Conservation (phyloP, 2,797 vertebrate species). For the Chromobotia macracanthus region DNA sequence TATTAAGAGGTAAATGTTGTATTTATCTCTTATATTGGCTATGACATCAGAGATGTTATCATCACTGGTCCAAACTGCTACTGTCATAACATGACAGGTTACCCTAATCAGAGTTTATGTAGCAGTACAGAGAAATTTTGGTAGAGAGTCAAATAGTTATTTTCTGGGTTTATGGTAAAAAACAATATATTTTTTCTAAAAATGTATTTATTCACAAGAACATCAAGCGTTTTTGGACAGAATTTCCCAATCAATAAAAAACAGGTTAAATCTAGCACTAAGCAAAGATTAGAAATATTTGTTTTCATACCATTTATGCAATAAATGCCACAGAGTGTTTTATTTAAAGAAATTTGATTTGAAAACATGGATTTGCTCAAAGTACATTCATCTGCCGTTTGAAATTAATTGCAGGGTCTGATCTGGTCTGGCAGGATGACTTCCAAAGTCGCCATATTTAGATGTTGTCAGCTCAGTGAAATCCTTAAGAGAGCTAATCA, state of each 20-base stretch:
- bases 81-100: background rate
- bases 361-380: background rate
- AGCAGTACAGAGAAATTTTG: background rate
- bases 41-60: background rate
- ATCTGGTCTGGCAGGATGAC: too few species aligned
- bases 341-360: constrained; percentile 3
- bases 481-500: background rate
- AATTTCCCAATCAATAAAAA: constrained; percentile 4
- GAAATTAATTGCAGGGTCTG: background rate
- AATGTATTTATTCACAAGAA: background rate
- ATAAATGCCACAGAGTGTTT: background rate
- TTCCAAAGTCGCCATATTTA: background rate
- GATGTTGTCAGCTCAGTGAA: background rate
- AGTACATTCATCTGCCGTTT: constrained; percentile 24
- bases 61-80: background rate
- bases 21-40: background rate
- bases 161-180: background rate
- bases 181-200: background rate
- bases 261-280: background rate
- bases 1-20: too few species aligned
- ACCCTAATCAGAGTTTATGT: background rate
- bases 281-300: background rate
- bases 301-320: constrained; percentile 8
- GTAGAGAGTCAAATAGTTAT: background rate
- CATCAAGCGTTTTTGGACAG: background rate